Base-by-base conservation (phyloP, 2,797 vertebrate species). In the Sparus aurata region DNA sequence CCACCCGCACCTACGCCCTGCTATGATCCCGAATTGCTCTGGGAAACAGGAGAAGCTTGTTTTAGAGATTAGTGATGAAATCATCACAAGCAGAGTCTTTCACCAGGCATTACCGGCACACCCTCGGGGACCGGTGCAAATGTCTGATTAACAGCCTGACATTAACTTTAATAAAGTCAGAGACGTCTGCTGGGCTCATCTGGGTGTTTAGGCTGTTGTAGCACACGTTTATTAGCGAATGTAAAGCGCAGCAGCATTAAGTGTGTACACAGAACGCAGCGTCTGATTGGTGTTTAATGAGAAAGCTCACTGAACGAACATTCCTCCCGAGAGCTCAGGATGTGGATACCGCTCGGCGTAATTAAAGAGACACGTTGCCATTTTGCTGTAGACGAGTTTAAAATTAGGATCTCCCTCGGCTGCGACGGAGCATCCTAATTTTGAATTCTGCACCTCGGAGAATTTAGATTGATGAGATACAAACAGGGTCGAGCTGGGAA, bases 281-380 rank as follows among this genome's bases (percentile, higher is more conserved):
- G 60, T 67, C 62, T 89, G 85, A 91, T 90, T 81, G 87, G 79
- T 82, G 84, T 90, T 90, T 91, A 92, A 94, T 92, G 91, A 92
- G 89, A 89, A 90, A 87, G 75, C 86, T 82, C 82, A 88, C 72
- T 64, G 82, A 87, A 65, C 81, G 77, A 88, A 81, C 74, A 72
- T 82, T 84, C 81, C 87, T 90, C 85, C 47, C 34, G 82, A 84
- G 90, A 82, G 49, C 86, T 90, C 69, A 88, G 72, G 75, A 86
- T 84, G 79, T 78, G 88, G 79, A 76, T 82, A 66, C 62, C 69
- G 84, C 73, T 87, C 71, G 76, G 85, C 83, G 93, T 93, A 91
- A 94, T 93, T 91, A 93, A 91, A 92, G 80, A 93, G 90, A 86
- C 73, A 80, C 85, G 88, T 89, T 87, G 87, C 83, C 77, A 77